A percentile compares a stretch with the other conserved stretches of the same genome.
phyloP scores from a whole-genome alignment of 2,113 vertebrate genomes.

The Hyaena hyaena region DNA sequence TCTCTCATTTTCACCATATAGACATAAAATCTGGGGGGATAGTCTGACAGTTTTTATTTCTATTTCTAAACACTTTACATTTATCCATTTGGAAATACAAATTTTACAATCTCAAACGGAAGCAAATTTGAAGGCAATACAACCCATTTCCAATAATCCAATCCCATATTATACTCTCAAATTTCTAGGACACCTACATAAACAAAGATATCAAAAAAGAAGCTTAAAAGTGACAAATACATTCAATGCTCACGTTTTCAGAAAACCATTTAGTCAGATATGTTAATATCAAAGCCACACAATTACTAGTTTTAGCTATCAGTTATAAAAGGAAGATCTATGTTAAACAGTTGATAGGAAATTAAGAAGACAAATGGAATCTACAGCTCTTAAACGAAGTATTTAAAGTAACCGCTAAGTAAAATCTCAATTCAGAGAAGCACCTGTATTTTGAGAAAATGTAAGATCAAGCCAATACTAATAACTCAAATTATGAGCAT shows the following conservation, averaged over 20 bases:
- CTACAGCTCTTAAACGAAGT: background rate
- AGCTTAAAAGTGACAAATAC: conserved; percentile 73
- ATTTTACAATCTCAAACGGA: conserved; percentile 75
- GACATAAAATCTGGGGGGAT: conserved; percentile 66
- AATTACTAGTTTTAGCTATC: conserved; percentile 63
- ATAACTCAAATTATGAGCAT: conserved; percentile 56
- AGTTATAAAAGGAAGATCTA: conserved; percentile 54
- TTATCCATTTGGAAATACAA: conserved; percentile 73
- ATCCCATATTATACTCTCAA: conserved; percentile 70
- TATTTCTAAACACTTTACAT: conserved; percentile 78
- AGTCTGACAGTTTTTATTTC: conserved; percentile 65
- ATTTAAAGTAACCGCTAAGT: conserved; percentile 40
- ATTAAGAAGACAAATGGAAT: conserved; percentile 45
- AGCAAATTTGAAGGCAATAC: conserved; percentile 75
- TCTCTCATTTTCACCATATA: conserved; percentile 69
- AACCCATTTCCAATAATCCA: conserved; percentile 77
- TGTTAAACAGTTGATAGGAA: conserved; percentile 47
- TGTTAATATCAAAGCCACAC: conserved; percentile 60
- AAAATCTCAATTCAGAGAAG: conserved; percentile 61
- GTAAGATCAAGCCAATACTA: conserved; percentile 41
- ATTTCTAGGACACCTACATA: conserved; percentile 74
- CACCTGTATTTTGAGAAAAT: conserved; percentile 50
- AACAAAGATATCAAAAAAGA: conserved; percentile 74
- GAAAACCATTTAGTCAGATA: conserved; percentile 57
- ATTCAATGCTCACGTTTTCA: conserved; percentile 67